A percentile compares a stretch with the other conserved stretches of the same genome.
phyloP scores from a whole-genome alignment of 2,113 vertebrate species.

The Petrocephalus zakoni region DNA sequence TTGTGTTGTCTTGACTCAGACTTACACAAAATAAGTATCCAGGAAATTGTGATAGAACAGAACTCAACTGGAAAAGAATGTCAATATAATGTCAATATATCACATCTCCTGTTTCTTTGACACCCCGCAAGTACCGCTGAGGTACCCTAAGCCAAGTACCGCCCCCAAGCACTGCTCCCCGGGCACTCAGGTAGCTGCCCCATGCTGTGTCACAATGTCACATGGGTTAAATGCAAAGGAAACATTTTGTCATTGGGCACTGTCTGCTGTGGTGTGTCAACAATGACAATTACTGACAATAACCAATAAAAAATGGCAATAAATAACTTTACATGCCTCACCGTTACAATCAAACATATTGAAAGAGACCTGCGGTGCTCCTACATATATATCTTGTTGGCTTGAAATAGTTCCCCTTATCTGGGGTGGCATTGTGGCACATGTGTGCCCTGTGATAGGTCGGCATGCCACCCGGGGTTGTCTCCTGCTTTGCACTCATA shows the following conservation, averaged over 20 bases:
- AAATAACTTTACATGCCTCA: not conserved
- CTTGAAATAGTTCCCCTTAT: not conserved
- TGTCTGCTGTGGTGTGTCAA: no score
- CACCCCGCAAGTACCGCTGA: no score
- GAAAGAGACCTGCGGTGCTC: not conserved
- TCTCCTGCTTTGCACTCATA: no score
- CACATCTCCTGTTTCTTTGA: not conserved
- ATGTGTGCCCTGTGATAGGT: no score
- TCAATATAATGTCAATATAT: not conserved
- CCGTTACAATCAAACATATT: not conserved
- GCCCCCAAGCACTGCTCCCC: no score
- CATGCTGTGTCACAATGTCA: no score
- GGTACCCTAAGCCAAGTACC: no score
- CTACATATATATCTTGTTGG: not conserved
- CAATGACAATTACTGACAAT: not conserved
- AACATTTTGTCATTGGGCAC: no score
- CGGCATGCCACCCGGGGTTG: no score
- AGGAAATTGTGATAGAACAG: not conserved
- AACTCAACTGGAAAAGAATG: not conserved
- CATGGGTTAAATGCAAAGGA: no score
- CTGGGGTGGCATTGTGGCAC: not conserved
- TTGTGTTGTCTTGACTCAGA: not conserved
- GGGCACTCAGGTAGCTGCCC: no score
- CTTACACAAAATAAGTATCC: not conserved
- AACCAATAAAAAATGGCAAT: not conserved